Percentiles rank a stretch among this genome's conserved stretches.
These are phyloP conservation scores for Speoplatyrhinus poulsoni DNA, from an alignment of 2,113 vertebrate species.

Conservation along the genomic window DNA sequence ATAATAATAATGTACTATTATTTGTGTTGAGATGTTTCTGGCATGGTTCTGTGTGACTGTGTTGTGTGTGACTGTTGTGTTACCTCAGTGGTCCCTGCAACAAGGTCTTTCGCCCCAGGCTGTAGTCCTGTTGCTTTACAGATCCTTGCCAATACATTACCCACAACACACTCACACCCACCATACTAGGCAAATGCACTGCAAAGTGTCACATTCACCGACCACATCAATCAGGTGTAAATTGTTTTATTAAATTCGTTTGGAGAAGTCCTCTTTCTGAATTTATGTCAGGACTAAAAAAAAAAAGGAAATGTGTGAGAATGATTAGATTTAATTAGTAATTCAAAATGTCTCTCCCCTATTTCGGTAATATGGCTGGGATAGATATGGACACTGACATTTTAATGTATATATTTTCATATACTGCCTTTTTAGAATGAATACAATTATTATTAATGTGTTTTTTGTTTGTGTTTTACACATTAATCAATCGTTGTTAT, in stretches of 20 bases:
- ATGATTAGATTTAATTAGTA: too few relatives aligned
- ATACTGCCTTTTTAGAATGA: too few relatives aligned
- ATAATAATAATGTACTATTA: background rate
- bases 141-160: background rate
- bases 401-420: too few relatives aligned
- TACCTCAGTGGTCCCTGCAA: background rate
- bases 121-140: background rate
- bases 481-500: too few relatives aligned
- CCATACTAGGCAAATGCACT: too few relatives aligned
- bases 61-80: constrained; percentile 9
- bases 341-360: too few relatives aligned
- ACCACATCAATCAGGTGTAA: background rate
- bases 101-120: background rate
- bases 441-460: too few relatives aligned
- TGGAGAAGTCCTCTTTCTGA: background rate
- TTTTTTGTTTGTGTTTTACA: too few relatives aligned
- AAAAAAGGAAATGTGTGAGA: background rate
- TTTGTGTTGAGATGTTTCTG: background rate
- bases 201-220: too few relatives aligned
- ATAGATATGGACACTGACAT: too few relatives aligned
- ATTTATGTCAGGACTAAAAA: background rate
- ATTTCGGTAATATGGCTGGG: too few relatives aligned
- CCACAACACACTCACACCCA: background rate
- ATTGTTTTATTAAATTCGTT: background rate
- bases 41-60: constrained; percentile 19